Evolutionary conservation across 1,140 invertebrate genomes (phyloP).

Genomic region (Lutraria rhynchaena): DNA sequence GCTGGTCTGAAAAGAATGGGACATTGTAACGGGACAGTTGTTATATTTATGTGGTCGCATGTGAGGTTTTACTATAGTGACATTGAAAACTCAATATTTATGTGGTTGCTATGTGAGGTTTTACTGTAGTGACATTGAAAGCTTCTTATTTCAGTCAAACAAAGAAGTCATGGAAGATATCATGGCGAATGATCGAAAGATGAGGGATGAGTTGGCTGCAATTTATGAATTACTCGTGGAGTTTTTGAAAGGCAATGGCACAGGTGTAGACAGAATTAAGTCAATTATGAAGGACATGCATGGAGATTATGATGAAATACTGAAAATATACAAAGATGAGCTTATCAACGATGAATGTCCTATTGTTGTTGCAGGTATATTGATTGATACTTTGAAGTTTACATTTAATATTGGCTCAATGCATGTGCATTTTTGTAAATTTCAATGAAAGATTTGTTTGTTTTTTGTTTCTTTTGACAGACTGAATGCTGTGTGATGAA

Average conservation of each 20-base stretch:
- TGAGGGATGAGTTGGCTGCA: constrained; percentile 32
- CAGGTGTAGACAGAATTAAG: neutral
- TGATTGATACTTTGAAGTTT: neutral
- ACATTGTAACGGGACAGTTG: too few relatives aligned
- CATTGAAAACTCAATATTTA: too few relatives aligned
- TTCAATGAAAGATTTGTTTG: neutral
- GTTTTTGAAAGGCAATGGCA: neutral
- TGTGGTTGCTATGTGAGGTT: too few relatives aligned
- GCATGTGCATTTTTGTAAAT: neutral
- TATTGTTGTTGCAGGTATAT: constrained; percentile 53
- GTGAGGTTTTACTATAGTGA: too few relatives aligned
- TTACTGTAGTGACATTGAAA: too few relatives aligned
- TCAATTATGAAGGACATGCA: constrained; percentile 3
- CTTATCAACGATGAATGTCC: constrained; percentile 44
- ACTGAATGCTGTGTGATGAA: too few relatives aligned
- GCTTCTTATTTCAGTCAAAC: constrained; percentile 21
- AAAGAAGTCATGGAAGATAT: constrained; percentile 33
- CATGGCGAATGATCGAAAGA: constrained; percentile 2
- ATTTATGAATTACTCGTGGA: constrained; percentile 8
- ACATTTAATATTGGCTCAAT: neutral
- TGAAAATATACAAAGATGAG: constrained; percentile 5
- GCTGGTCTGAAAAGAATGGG: too few relatives aligned
- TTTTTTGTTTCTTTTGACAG: too few relatives aligned
- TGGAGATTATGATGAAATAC: constrained; percentile 5
- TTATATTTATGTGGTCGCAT: too few relatives aligned